Evolutionary conservation across 2,113 vertebrate species (phyloP).

Genomic region (Hypocryptadius cinnamomeus): DNA sequence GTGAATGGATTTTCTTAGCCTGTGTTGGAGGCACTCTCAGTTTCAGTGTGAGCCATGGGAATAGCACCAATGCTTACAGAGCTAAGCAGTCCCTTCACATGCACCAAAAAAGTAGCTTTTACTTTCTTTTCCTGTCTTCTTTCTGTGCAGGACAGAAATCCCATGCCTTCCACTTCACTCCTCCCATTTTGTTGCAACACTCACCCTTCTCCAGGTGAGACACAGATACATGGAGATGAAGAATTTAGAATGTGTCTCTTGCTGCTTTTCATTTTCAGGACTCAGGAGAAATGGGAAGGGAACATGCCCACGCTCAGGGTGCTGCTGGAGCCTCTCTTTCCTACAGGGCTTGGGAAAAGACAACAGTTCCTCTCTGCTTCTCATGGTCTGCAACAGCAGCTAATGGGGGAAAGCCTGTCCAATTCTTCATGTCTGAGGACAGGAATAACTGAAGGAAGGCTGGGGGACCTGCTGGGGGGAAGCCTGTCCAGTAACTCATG

Average conservation of each 20-base stretch:
- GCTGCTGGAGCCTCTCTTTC: neutral
- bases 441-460: neutral
- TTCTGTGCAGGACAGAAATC: neutral
- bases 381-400: neutral
- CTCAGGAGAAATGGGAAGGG: neutral
- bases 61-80: neutral
- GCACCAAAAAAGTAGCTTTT: neutral
- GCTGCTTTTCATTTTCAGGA: neutral
- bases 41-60: neutral
- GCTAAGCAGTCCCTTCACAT: neutral
- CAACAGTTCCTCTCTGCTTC: neutral
- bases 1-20: neutral
- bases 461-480: neutral
- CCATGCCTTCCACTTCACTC: neutral
- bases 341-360: neutral
- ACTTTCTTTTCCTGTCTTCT: neutral
- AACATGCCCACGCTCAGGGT: accelerated
- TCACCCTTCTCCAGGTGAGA: neutral
- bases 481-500: neutral
- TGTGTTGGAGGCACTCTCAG: neutral
- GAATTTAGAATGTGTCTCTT: neutral
- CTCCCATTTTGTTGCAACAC: neutral
- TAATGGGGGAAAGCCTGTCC: neutral
- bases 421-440: neutral
- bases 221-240: neutral